Evolutionary conservation across 2,113 vertebrate genomes (phyloP).

Genomic region (Orthochromis malagaraziensis): DNA sequence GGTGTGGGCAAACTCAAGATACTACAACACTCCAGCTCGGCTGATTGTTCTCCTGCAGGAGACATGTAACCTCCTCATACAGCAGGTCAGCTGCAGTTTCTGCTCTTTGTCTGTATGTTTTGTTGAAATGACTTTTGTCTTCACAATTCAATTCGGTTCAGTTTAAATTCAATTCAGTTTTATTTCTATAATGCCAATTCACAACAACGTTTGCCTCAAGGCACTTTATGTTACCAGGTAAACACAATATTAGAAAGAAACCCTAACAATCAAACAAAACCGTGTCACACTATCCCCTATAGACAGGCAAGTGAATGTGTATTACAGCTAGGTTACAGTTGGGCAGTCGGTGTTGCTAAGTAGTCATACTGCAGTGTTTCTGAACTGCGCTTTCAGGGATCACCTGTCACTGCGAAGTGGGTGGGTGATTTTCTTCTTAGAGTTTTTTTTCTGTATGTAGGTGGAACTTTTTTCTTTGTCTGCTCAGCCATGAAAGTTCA

Average conservation of each 20-base stretch:
- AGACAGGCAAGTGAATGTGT: not conserved
- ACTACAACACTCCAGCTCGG: slow-evolving; percentile 74
- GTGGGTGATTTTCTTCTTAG: not conserved
- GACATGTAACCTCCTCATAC: slow-evolving; percentile 86
- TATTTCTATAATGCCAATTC: not conserved
- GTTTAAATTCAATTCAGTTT: not conserved
- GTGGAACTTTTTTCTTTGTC: not conserved
- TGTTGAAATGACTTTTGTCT: not conserved
- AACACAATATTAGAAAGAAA: not conserved
- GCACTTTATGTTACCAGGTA: not conserved
- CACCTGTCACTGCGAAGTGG: not conserved
- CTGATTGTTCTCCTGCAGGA: slow-evolving; percentile 84
- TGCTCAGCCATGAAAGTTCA: not conserved
- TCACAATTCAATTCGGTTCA: not conserved
- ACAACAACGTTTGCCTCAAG: not conserved
- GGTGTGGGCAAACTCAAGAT: slow-evolving; percentile 79
- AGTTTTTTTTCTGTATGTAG: not conserved
- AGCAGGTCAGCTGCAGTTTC: slow-evolving; percentile 73
- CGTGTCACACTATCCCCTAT: not conserved
- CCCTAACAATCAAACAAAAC: not conserved
- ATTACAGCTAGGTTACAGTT: not conserved
- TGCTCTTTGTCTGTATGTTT: not conserved
- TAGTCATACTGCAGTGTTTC: not conserved
- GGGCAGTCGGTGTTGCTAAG: not conserved
- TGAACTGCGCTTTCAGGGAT: not conserved